phyloP scores from a whole-genome alignment of 1,140 invertebrate species.

The Eriocheir sinensis region DNA sequence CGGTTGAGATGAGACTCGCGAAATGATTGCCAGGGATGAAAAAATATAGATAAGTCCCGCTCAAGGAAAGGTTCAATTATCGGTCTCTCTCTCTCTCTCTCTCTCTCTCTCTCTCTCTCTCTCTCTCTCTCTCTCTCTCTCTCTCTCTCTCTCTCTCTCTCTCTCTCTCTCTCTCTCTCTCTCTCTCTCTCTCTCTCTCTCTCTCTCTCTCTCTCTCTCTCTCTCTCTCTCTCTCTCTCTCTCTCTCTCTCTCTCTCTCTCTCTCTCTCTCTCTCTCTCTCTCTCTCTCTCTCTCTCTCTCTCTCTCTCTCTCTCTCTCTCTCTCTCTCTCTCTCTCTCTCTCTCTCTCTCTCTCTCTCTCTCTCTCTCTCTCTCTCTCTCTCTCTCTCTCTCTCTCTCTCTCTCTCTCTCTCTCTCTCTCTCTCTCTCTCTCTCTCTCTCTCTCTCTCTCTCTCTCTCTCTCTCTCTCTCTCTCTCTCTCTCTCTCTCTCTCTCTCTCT shows the following conservation, averaged over 20 bases:
- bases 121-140: background rate
- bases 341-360: too few species aligned
- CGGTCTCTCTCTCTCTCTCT: background rate
- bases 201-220: background rate
- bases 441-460: too few species aligned
- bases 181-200: background rate
- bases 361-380: too few species aligned
- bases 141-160: background rate
- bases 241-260: too few species aligned
- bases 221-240: background rate
- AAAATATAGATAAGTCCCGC: background rate
- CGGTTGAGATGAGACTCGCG: background rate
- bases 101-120: background rate
- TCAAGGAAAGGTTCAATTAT: background rate
- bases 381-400: too few species aligned
- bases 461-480: background rate
- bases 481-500: background rate
- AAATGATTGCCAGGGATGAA: slow-evolving; percentile 3
- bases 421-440: too few species aligned
- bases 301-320: background rate
- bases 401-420: too few species aligned
- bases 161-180: background rate
- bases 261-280: too few species aligned
- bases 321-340: background rate
- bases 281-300: too few species aligned